Base-by-base conservation (phyloP, 2,888 invertebrate species). In the Apamea crenata region DNA sequence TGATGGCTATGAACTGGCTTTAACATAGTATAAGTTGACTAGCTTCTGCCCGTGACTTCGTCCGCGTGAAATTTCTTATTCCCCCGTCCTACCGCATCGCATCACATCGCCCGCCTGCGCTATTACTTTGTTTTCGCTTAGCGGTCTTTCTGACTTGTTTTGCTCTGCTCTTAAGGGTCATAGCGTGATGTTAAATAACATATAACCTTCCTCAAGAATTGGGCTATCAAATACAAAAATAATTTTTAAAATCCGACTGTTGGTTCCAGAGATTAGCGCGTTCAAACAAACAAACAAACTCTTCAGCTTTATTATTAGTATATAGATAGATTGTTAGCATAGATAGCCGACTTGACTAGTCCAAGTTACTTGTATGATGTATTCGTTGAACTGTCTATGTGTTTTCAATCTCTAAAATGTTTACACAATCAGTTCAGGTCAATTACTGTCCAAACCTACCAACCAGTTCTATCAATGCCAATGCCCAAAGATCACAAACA, bases 401-500 rank as follows among this genome's bases (percentile, higher is more conserved):
- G 10, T 67, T 71, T 8, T 56, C 18, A 36, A 61, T 47, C 16
- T 61, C 25, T 18, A 6, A 73, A 65, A 67, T 72, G 16, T 72
- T 77, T 8, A 65, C 69, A 76, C 3, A 59, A 77, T 77, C 69
- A 71, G 70, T 56, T 77, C 47, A 47, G 40, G 14, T 70, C 61
- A 83, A 83, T 83, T 86, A 80, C 74, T 69, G 16, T 61, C 56
- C 89, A 91, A 92, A 87, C 75, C 76, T 90, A 91, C 91, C 59
- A 75, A 67, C 69, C 61, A 67, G 66, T 87, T 76, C 78, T 82
- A 83, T 86, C 78, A 88, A 78, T 80, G 76, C 47, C 63, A 77
- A 72, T 77, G 40, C 70, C 89, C 92, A 88, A 91, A 92, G 91
- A 93, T 94, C 93, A 92, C 91, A 90, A 90, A 90, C 88, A 80